Conservation (phyloP, 1,140 invertebrate genomes). For the Melitaea cinxia region DNA sequence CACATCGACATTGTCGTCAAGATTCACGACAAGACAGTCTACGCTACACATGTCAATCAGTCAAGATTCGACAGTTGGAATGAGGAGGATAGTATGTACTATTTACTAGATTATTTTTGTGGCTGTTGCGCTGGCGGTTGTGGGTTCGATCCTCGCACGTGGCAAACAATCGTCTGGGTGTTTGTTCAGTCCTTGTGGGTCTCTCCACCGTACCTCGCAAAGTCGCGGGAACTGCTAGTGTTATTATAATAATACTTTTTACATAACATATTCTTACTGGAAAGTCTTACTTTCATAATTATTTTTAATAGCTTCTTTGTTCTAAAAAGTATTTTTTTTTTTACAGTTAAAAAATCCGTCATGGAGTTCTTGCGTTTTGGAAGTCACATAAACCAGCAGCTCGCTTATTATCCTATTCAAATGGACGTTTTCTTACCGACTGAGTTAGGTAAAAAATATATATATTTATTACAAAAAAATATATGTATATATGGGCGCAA, state of each 20-base stretch:
- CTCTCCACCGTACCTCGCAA: neutral
- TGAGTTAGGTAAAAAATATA: constrained; percentile 53
- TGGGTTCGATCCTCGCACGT: too few species aligned
- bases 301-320: too few species aligned
- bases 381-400: constrained; percentile 73
- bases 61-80: constrained; percentile 59
- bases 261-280: too few species aligned
- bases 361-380: constrained; percentile 68
- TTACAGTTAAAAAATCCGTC: constrained; percentile 59
- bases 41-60: constrained; percentile 65
- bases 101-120: constrained; percentile 7
- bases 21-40: constrained; percentile 63
- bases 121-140: too few species aligned
- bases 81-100: constrained; percentile 52
- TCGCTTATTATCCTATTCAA: constrained; percentile 64
- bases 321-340: constrained; percentile 2
- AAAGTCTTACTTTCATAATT: too few species aligned
- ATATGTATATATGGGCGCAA: too few species aligned
- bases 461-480: neutral
- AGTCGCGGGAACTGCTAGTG: too few species aligned
- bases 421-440: constrained; percentile 59
- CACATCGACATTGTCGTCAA: constrained; percentile 69
- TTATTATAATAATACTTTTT: too few species aligned
- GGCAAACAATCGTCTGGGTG: too few species aligned
- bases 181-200: too few species aligned